phyloP scores from a whole-genome alignment of 92 coral and sea anemone genomes.

The Galaxea fascicularis region DNA sequence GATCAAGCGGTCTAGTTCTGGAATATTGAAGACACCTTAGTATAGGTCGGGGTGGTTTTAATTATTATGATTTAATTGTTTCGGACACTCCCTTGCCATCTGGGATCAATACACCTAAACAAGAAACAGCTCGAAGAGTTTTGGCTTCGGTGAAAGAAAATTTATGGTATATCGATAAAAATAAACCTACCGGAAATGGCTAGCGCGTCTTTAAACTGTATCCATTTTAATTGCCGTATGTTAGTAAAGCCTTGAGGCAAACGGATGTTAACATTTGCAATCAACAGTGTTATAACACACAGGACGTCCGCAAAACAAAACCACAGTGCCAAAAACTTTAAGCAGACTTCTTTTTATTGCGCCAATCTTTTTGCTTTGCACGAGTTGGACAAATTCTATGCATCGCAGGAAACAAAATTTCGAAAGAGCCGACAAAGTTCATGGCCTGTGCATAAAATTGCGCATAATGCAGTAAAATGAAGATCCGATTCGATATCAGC shows the following conservation, averaged over 20 bases:
- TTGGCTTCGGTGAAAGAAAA: background rate
- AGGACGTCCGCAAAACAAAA: constrained; percentile 9
- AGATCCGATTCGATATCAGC: background rate
- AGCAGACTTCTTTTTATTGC: background rate
- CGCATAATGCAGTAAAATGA: constrained; percentile 6
- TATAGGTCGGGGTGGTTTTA: too few relatives aligned
- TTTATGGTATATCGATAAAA: background rate
- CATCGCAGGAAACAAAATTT: background rate
- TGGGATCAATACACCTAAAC: too few relatives aligned
- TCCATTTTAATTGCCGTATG: constrained; percentile 24
- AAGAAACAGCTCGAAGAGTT: background rate
- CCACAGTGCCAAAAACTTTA: background rate
- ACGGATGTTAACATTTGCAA: constrained; percentile 13
- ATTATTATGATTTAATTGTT: too few relatives aligned
- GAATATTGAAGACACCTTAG: too few relatives aligned
- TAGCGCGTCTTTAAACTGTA: constrained; percentile 3
- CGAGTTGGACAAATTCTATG: background rate
- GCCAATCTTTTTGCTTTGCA: background rate
- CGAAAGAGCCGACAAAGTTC: background rate
- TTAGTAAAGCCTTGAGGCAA: constrained; percentile 24
- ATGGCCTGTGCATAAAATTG: constrained; percentile 22
- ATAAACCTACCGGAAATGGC: background rate
- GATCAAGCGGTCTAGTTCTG: too few relatives aligned
- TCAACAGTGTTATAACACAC: constrained; percentile 5
- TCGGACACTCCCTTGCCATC: too few relatives aligned